Base-by-base conservation (phyloP, 2,888 invertebrate genomes). In the Parnassius smintheus region DNA sequence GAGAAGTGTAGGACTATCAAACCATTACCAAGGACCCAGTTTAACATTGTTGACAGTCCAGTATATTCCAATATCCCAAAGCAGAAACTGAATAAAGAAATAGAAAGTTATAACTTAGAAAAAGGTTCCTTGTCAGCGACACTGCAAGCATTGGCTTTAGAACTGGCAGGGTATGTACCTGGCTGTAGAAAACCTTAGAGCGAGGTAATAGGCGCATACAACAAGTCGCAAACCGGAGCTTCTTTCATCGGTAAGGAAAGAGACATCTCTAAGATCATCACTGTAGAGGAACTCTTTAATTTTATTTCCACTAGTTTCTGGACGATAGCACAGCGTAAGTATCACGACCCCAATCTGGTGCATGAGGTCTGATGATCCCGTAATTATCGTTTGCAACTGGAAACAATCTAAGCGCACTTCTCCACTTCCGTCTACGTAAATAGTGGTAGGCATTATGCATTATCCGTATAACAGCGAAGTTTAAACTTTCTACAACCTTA, bases 111-210 rank as follows among this genome's bases (percentile, higher is more conserved):
- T 41, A 72, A 70, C 35, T 73, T 78, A 25, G 69, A 71, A 61
- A 70, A 71, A 41, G 74, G 72, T 49, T 81, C 81, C 25, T 61
- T 91, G 66, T 92, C 92, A 9, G 92, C 92, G 0, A 90, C 90
- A 49, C 67, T 92, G 42, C 86, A 87, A 64, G 92, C 92, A 45
- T 70, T 92, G 42, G 92, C 92, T 13, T 67, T 92, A 46, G 91
- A 92, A 77, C 72, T 92, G 56, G 92, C 92, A 50, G 92, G 92
- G 1, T 92, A 82, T 73, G 87, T 91, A 1, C 92, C 92, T 49
- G 81, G 88, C 49, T 79, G 84, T 69, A 83, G 85, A 60, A 86
- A 74, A 62, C 88, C 86, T 2, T 81, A 78, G 63, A 78, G 72
- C 70, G 81, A 79, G 57, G 72, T 81, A 46, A 9, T 85, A 50